phyloP scores from a whole-genome alignment of 2,888 invertebrate genomes.

The Cheilosia pagana region DNA sequence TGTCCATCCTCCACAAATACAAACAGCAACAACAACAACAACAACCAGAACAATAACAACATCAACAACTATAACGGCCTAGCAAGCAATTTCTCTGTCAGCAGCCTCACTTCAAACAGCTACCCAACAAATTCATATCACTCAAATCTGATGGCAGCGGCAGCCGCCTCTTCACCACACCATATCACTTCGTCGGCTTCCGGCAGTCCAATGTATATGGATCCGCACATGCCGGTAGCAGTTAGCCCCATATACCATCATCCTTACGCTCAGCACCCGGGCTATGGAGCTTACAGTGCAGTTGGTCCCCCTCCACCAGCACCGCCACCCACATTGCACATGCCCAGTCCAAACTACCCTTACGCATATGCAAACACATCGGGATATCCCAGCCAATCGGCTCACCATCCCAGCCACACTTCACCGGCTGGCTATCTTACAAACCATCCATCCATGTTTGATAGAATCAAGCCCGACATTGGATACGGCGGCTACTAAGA shows the following conservation, averaged over 20 bases:
- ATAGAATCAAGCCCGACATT: constrained; percentile 85
- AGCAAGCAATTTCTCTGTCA: constrained; percentile 83
- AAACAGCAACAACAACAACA: constrained; percentile 50
- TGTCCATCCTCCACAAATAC: constrained; percentile 53
- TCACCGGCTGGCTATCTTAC: constrained; percentile 72
- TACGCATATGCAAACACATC: constrained; percentile 83
- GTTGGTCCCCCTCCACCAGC: constrained; percentile 76
- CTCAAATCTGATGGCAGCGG: constrained; percentile 83
- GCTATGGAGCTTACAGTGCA: constrained; percentile 79
- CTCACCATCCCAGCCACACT: constrained; percentile 54
- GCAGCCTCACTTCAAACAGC: constrained; percentile 82
- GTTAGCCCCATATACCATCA: constrained; percentile 84
- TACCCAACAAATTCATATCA: constrained; percentile 81
- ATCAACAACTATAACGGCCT: constrained; percentile 71
- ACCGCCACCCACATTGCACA: constrained; percentile 86
- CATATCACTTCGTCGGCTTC: constrained; percentile 69
- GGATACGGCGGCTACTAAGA: constrained; percentile 84
- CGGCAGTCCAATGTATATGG: constrained; percentile 83
- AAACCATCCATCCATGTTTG: constrained; percentile 84
- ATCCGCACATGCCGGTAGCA: constrained; percentile 83
- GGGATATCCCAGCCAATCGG: constrained; percentile 61
- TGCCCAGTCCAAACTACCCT: constrained; percentile 89
- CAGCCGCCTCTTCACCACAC: constrained; percentile 79
- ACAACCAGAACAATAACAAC: constrained; percentile 49
- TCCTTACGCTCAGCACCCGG: constrained; percentile 80